Evolutionary conservation across 1,140 invertebrate genomes (phyloP).

Genomic region (Pseudomyrmex dendroicus): DNA sequence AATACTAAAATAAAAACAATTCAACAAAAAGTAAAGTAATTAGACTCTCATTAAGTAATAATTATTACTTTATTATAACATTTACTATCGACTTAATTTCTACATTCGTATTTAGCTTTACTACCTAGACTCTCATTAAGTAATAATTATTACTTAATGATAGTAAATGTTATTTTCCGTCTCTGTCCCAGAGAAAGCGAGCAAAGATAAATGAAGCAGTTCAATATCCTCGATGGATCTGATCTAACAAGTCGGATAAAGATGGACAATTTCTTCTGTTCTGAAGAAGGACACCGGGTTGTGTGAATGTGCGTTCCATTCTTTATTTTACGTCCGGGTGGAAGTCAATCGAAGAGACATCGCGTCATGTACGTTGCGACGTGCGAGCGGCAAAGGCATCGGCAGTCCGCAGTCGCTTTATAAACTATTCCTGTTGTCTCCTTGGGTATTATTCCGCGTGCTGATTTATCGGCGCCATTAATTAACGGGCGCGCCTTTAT

Average conservation of each 20-base stretch:
- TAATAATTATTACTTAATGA: no score
- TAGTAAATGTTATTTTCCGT: slow-evolving; percentile 20
- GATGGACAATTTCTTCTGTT: slow-evolving; percentile 22
- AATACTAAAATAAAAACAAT: neutral
- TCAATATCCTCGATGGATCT: slow-evolving; percentile 32
- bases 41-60: no score
- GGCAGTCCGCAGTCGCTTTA: slow-evolving; percentile 79
- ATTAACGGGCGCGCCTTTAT: slow-evolving; percentile 84
- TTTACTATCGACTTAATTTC: no score
- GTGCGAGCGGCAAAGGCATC: slow-evolving; percentile 75
- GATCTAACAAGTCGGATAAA: slow-evolving; percentile 49
- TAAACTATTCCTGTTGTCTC: slow-evolving; percentile 86
- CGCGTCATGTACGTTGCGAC: slow-evolving; percentile 36
- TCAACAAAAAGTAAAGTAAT: neutral
- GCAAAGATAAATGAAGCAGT: slow-evolving; percentile 34
- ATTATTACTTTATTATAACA: no score
- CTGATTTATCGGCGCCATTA: slow-evolving; percentile 84
- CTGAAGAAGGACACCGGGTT: neutral
- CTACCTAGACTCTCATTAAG: no score
- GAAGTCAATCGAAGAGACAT: slow-evolving; percentile 56
- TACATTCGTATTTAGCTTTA: no score
- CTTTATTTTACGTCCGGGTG: slow-evolving; percentile 48
- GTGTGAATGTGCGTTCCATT: slow-evolving; percentile 20
- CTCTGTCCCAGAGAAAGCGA: neutral
- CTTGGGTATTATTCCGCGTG: slow-evolving; percentile 84